A percentile compares a stretch with the other conserved stretches of the same genome.
phyloP scores from a whole-genome alignment of 1,140 invertebrate genomes.

The Apis florea region DNA sequence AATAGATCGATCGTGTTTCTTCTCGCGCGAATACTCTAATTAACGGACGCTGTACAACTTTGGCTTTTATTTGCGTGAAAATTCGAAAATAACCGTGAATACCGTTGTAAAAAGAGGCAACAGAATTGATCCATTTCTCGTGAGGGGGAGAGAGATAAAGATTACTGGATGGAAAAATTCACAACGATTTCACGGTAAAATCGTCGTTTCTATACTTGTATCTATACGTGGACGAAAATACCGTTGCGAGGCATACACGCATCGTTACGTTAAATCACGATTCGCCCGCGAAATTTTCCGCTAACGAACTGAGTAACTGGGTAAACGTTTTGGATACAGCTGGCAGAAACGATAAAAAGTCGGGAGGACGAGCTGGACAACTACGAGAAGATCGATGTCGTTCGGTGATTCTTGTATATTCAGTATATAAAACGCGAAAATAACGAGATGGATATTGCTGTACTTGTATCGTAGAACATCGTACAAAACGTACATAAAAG shows the following conservation, averaged over 20 bases:
- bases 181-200: not conserved
- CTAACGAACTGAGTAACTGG: conserved; percentile 30
- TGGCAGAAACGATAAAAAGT: conserved; percentile 11
- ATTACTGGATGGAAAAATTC: not conserved
- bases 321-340: conserved; percentile 15
- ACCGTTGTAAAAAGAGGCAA: not conserved
- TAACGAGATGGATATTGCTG: not conserved
- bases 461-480: not conserved
- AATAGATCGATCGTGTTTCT: not conserved
- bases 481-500: not conserved
- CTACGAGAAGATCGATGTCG: not conserved
- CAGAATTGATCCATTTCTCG: not conserved
- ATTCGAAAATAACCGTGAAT: not conserved
- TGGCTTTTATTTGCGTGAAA: not conserved
- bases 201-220: not conserved
- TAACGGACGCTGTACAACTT: not conserved
- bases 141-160: not conserved
- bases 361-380: conserved; percentile 10
- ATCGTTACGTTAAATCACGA: not conserved
- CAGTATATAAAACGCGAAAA: not conserved
- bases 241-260: not conserved
- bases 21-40: not conserved
- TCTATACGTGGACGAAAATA: not conserved
- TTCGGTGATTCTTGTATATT: not conserved
- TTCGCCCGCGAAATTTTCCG: not conserved